phyloP scores from a whole-genome alignment of 2,888 invertebrate genomes.

The Troides helena region DNA sequence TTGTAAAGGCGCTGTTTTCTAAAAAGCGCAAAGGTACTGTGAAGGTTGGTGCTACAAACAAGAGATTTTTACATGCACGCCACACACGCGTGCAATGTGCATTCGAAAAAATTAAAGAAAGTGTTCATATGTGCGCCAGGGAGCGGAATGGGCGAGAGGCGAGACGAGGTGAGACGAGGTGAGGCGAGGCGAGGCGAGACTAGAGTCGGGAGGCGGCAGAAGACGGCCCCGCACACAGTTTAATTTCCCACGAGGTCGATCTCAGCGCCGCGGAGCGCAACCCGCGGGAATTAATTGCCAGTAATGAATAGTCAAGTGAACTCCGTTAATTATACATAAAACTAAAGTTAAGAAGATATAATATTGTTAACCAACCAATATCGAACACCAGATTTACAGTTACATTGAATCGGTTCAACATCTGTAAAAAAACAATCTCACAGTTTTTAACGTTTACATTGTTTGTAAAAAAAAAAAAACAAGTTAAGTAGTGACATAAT shows the following conservation, averaged over 20 bases:
- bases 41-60: conserved; percentile 35
- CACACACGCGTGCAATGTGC: conserved; percentile 41
- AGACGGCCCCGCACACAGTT: conserved; percentile 76
- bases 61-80: conserved; percentile 37
- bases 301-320: conserved; percentile 80
- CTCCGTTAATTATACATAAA: conserved; percentile 74
- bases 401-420: neutral
- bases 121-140: conserved; percentile 69
- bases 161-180: conserved; percentile 14
- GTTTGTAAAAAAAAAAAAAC: conserved; percentile 51
- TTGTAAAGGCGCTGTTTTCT: conserved; percentile 29
- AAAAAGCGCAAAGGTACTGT: conserved; percentile 31
- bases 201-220: conserved; percentile 61
- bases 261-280: conserved; percentile 75
- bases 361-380: conserved; percentile 13
- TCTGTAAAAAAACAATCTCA: neutral
- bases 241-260: conserved; percentile 81
- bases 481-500: conserved; percentile 28
- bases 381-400: conserved; percentile 31
- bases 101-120: conserved; percentile 71
- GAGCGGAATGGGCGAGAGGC: conserved; percentile 23
- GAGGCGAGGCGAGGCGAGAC: conserved; percentile 43
- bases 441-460: conserved; percentile 46
- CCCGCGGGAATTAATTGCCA: conserved; percentile 80
- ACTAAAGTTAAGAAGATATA: conserved; percentile 40